Percentiles rank a stretch among this genome's conserved stretches.
phyloP scores from a whole-genome alignment of 2,797 vertebrate genomes.

The Morelia viridis region DNA sequence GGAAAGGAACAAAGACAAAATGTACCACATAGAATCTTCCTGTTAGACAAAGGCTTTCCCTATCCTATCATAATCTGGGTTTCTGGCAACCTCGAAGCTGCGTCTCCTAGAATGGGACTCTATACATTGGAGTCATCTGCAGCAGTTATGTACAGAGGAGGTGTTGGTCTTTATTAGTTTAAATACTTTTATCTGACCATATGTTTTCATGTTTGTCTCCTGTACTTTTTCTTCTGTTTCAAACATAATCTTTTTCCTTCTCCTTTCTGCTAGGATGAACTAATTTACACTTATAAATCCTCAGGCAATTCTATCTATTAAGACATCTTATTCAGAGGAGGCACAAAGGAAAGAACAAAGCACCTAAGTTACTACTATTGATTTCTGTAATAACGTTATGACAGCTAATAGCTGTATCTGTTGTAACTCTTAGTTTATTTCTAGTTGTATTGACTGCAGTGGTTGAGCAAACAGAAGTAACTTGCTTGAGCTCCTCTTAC shows the following conservation, averaged over 20 bases:
- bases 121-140: neutral
- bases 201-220: neutral
- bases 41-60: neutral
- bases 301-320: neutral
- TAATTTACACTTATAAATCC: neutral
- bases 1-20: neutral
- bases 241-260: neutral
- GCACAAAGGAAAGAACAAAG: neutral
- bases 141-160: neutral
- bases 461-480: neutral
- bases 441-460: neutral
- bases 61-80: neutral
- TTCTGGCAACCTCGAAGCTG: neutral
- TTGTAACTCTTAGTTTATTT: neutral
- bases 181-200: neutral
- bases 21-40: neutral
- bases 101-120: neutral
- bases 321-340: neutral
- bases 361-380: neutral
- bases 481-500: neutral
- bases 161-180: neutral
- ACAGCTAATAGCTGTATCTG: conserved; percentile 1
- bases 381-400: neutral
- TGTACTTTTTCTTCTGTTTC: neutral
- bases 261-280: neutral